A percentile compares a stretch with the other conserved stretches of the same genome.
Conservation (phyloP, 1,140 invertebrate genomes). For the Arctopsyche grandis region DNA sequence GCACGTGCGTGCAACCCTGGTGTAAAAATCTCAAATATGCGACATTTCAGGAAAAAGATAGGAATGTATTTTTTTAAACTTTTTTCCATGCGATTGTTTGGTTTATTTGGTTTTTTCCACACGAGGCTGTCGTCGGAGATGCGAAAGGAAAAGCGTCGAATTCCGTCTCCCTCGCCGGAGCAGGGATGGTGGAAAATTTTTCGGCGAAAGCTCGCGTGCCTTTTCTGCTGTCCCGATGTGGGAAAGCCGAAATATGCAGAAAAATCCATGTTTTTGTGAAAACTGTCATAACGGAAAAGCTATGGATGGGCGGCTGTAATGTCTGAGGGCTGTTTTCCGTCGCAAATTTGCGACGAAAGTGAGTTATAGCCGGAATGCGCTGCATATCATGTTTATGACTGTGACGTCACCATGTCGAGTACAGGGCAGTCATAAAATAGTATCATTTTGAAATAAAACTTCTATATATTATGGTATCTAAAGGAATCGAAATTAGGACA, state of each 20-base stretch:
- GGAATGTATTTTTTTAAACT: slow-evolving; percentile 38
- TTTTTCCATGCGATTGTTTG: slow-evolving; percentile 24
- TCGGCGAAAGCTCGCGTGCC: not conserved
- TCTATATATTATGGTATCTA: no score
- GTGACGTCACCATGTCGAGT: slow-evolving; percentile 14
- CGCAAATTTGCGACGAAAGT: slow-evolving; percentile 18
- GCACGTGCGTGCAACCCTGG: slow-evolving; percentile 47
- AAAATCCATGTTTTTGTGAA: slow-evolving; percentile 61
- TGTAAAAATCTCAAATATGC: slow-evolving; percentile 53
- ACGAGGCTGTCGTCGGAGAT: not conserved
- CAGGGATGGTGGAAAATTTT: not conserved
- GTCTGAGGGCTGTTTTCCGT: not conserved
- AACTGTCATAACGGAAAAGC: slow-evolving; percentile 55
- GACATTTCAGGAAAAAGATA: slow-evolving; percentile 53
- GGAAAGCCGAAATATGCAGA: slow-evolving; percentile 60
- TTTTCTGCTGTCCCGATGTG: slow-evolving; percentile 55
- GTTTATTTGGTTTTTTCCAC: not conserved
- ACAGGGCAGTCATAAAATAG: not conserved
- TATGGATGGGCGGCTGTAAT: slow-evolving; percentile 4
- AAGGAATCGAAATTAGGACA: no score
- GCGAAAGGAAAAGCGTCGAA: not conserved
- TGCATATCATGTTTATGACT: slow-evolving; percentile 43
- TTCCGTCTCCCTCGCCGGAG: not conserved
- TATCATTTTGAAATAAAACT: no score
- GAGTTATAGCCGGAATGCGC: slow-evolving; percentile 21